Conservation (phyloP, 2,888 invertebrate species). For the Lysandra bellargus region DNA sequence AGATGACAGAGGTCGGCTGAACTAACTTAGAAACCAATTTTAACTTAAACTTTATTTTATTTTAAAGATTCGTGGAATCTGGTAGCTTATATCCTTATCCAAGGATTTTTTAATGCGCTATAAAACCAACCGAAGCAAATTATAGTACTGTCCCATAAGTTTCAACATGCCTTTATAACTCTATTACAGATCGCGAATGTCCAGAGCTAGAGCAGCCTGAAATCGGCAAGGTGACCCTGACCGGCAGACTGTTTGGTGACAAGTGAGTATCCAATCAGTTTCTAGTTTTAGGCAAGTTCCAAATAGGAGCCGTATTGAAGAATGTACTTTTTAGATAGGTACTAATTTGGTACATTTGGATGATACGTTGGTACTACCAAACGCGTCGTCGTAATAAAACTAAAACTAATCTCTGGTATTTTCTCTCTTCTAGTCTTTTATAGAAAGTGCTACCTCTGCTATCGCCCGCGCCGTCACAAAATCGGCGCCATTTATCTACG, state of each 20-base stretch:
- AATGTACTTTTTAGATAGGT: no score
- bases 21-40: not conserved
- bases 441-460: not conserved
- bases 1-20: not conserved
- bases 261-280: slow-evolving; percentile 56
- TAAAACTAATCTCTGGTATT: no score
- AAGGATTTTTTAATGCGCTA: not conserved
- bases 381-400: no score
- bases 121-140: not conserved
- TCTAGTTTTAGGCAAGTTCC: not conserved
- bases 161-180: not conserved
- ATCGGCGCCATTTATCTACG: not conserved
- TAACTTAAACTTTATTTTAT: not conserved
- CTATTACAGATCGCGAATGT: slow-evolving; percentile 89
- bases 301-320: not conserved
- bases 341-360: no score
- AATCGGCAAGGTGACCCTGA: slow-evolving; percentile 87
- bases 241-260: slow-evolving; percentile 90
- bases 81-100: not conserved
- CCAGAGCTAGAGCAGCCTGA: slow-evolving; percentile 88
- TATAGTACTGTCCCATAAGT: not conserved
- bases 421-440: not conserved
- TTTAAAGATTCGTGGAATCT: not conserved
- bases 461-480: not conserved
- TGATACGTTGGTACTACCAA: no score